A percentile compares a stretch with the other conserved stretches of the same genome.
Evolutionary conservation across 2,113 vertebrate genomes (phyloP).

Genomic region (Terrapene triunguis): DNA sequence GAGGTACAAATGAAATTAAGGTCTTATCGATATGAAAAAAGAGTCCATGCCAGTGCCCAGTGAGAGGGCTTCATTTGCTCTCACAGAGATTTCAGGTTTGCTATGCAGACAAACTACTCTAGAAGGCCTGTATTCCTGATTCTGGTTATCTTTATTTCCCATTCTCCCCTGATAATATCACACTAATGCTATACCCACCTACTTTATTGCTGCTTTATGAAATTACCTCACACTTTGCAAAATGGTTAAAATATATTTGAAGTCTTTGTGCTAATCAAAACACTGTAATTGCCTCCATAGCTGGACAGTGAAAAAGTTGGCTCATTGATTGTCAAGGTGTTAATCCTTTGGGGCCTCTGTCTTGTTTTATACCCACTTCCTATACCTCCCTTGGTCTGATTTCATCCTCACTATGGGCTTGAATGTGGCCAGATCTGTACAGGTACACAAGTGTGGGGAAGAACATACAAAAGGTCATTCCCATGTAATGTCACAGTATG

Average conservation of each 20-base stretch:
- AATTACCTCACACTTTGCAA: constrained; percentile 5
- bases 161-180: neutral
- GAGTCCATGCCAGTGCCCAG: neutral
- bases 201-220: constrained; percentile 16
- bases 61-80: neutral
- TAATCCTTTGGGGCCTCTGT: neutral
- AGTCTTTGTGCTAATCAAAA: constrained; percentile 34
- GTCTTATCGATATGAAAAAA: constrained; percentile 18
- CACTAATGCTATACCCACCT: neutral
- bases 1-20: constrained; percentile 49
- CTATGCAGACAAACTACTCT: neutral
- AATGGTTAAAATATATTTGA: constrained; percentile 36
- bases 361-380: neutral
- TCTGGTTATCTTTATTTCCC: neutral
- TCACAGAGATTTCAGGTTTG: constrained; percentile 39
- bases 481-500: neutral
- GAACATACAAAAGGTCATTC: neutral
- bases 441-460: neutral
- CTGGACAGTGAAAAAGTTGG: constrained; percentile 3
- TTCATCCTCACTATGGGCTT: neutral
- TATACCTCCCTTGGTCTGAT: neutral
- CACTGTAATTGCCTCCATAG: neutral
- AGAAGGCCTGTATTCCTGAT: neutral
- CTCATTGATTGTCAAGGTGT: neutral
- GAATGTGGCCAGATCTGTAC: neutral